Conservation (phyloP, 1,140 invertebrate species). For the Drosophila yakuba region DNA sequence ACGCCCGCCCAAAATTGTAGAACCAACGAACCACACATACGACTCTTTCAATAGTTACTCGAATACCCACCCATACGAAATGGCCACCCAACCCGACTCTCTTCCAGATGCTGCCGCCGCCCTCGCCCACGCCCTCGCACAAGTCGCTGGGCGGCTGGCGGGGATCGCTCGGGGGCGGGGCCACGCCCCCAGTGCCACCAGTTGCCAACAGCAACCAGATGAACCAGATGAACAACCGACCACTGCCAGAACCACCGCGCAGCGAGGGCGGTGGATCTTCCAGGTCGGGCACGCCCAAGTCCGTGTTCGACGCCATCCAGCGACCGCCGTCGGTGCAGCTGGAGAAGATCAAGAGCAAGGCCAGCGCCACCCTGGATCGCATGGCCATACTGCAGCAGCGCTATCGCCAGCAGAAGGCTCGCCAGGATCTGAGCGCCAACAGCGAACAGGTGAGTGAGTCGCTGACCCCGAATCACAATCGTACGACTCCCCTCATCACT, state of each 20-base stretch:
- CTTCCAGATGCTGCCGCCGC: slow-evolving; percentile 76
- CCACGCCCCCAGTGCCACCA: slow-evolving; percentile 19
- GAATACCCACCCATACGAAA: slow-evolving; percentile 35
- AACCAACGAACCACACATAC: slow-evolving; percentile 11
- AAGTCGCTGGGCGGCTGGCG: slow-evolving; percentile 68
- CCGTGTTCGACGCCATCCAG: slow-evolving; percentile 81
- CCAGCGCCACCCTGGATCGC: slow-evolving; percentile 79
- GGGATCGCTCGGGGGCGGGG: slow-evolving; percentile 36
- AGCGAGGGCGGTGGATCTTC: slow-evolving; percentile 73
- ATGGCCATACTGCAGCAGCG: slow-evolving; percentile 87
- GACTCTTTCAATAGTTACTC: slow-evolving; percentile 15
- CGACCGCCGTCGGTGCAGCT: slow-evolving; percentile 80
- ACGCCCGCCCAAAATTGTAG: slow-evolving; percentile 27
- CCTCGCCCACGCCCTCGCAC: slow-evolving; percentile 77
- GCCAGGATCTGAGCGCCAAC: slow-evolving; percentile 84
- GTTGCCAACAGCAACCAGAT: slow-evolving; percentile 1
- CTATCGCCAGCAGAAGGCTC: slow-evolving; percentile 87
- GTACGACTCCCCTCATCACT: slow-evolving; percentile 14
- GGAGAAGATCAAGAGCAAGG: slow-evolving; percentile 84
- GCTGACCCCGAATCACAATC: not conserved
- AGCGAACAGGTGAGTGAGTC: slow-evolving; percentile 69
- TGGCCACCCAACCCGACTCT: slow-evolving; percentile 52
- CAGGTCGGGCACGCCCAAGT: slow-evolving; percentile 77
- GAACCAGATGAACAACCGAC: slow-evolving; percentile 67
- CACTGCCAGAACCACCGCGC: slow-evolving; percentile 80